These are phyloP conservation scores for Caenorhabditis tropicalis DNA, from an alignment of 1,140 invertebrate species.

Conservation along the genomic window DNA sequence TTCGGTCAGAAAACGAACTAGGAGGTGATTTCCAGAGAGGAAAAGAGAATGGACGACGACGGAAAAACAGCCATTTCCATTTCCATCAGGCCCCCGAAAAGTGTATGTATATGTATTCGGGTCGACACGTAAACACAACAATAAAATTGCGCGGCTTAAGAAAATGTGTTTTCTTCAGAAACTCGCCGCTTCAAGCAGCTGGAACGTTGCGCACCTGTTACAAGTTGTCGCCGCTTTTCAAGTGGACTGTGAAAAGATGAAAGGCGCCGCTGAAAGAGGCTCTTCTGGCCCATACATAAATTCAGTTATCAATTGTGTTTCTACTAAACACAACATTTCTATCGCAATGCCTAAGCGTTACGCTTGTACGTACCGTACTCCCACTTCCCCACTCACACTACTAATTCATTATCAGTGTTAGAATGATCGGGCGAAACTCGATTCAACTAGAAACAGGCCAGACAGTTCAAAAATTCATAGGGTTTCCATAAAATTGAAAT, in stretches of 20 bases:
- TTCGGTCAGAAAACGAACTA: background rate
- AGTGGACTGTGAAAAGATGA: background rate
- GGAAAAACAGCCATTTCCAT: background rate
- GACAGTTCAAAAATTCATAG: background rate
- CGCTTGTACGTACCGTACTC: background rate
- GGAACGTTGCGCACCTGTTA: background rate
- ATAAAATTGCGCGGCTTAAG: slow-evolving; percentile 26
- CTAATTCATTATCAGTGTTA: slow-evolving; percentile 30
- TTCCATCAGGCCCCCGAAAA: background rate
- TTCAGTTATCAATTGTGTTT: background rate
- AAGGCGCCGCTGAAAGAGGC: background rate
- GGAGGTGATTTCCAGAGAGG: background rate
- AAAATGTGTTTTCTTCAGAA: slow-evolving; percentile 1
- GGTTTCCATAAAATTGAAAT: background rate
- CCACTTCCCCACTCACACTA: background rate
- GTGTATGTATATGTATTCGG: slow-evolving; percentile 25
- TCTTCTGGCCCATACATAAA: background rate
- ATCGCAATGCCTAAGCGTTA: background rate
- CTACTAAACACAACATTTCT: background rate
- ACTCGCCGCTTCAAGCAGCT: background rate
- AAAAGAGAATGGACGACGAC: no score
- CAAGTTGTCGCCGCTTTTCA: background rate
- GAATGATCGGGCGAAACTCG: background rate
- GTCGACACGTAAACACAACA: slow-evolving; percentile 29
- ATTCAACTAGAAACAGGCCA: slow-evolving; percentile 18